These are phyloP conservation scores for Caenorhabditis imperialis DNA, from an alignment of 2,888 invertebrate genomes.

Conservation along the genomic window DNA sequence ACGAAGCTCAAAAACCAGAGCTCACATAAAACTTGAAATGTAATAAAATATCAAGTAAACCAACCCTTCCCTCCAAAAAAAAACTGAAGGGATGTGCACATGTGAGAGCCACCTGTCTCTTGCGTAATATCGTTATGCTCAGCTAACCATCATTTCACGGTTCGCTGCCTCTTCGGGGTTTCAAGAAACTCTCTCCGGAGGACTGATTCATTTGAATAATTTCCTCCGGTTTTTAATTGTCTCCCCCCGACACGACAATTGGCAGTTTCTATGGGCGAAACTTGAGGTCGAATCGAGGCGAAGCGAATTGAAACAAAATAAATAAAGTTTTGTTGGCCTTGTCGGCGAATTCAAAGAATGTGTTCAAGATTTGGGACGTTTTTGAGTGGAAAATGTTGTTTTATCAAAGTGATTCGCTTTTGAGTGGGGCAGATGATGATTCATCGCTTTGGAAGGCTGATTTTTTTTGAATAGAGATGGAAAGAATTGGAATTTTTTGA, in stretches of 20 bases:
- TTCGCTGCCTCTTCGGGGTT: conserved; percentile 4
- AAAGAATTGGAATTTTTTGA: too few species aligned
- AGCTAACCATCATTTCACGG: conserved; percentile 14
- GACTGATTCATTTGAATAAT: neutral
- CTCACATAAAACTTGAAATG: too few species aligned
- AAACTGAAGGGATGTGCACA: neutral
- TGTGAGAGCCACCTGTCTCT: conserved; percentile 3
- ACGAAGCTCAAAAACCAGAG: too few species aligned
- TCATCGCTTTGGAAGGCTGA: too few species aligned
- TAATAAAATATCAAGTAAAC: too few species aligned
- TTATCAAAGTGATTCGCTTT: too few species aligned
- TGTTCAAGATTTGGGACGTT: too few species aligned
- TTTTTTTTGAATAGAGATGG: too few species aligned
- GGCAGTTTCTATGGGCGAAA: conserved; percentile 3
- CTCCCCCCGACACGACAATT: conserved; percentile 8
- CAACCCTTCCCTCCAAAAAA: neutral
- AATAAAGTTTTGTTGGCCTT: too few species aligned
- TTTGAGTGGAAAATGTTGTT: too few species aligned
- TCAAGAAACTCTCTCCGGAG: conserved; percentile 8
- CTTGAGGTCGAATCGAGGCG: neutral
- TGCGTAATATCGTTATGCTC: conserved; percentile 33
- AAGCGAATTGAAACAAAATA: neutral
- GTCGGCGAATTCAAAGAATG: too few species aligned
- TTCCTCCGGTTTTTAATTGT: conserved; percentile 38
- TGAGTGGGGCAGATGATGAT: too few species aligned